phyloP scores from a whole-genome alignment of 2,113 vertebrate genomes.

The Orientallactaga bullata region DNA sequence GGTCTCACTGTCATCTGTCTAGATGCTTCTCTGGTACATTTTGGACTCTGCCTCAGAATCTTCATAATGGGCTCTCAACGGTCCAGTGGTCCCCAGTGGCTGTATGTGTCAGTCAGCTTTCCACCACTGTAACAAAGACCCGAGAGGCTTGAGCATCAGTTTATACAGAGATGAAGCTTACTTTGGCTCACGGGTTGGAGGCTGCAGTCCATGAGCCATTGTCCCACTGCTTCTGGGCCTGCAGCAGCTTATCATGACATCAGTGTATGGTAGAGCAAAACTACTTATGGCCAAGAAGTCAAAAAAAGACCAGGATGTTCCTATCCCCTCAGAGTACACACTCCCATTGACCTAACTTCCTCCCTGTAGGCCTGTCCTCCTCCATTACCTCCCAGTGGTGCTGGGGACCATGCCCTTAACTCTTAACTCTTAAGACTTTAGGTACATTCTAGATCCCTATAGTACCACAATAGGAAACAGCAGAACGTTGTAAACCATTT shows the following conservation, averaged over 20 bases:
- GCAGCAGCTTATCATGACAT: not conserved
- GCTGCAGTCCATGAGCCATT: not conserved
- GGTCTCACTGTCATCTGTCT: not conserved
- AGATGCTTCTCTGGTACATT: not conserved
- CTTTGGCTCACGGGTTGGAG: not conserved
- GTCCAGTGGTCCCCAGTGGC: not conserved
- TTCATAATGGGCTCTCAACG: not conserved
- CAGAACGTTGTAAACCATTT: not conserved
- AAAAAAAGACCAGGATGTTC: not conserved
- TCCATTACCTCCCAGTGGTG: not conserved
- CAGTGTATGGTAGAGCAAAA: not conserved
- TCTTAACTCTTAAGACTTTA: not conserved
- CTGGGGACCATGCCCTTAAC: not conserved
- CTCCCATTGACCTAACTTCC: not conserved
- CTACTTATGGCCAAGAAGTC: not conserved
- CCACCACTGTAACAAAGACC: not conserved
- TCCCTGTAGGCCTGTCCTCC: not conserved
- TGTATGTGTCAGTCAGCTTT: not conserved
- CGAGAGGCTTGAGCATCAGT: not conserved
- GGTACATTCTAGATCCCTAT: not conserved
- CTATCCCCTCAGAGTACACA: not conserved
- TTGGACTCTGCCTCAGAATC: not conserved
- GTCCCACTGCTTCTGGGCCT: not conserved
- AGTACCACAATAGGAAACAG: not conserved
- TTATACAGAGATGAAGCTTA: not conserved